These are phyloP conservation scores for Natator depressus DNA, from an alignment of 2,113 vertebrate species.

Conservation along the genomic window DNA sequence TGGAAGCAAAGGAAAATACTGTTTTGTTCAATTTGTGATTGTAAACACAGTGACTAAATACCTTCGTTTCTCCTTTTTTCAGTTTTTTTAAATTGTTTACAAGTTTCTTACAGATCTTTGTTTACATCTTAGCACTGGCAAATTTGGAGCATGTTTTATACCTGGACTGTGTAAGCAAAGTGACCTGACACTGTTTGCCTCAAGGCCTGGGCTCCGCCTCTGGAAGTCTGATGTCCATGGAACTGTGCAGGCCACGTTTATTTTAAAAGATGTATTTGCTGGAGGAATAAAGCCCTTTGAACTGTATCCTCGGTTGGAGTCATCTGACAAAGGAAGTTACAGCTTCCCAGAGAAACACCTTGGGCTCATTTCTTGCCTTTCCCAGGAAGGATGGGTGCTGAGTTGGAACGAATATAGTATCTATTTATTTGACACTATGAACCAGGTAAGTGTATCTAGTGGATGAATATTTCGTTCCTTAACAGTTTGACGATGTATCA, in stretches of 20 bases:
- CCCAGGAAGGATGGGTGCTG: conserved; percentile 91
- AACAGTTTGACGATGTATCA: not conserved
- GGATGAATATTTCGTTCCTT: not conserved
- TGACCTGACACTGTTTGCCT: conserved; percentile 89
- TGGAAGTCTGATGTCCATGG: conserved; percentile 92
- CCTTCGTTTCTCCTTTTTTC: not conserved
- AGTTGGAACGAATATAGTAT: conserved; percentile 98
- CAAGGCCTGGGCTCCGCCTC: conserved; percentile 92
- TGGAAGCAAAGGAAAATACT: not conserved
- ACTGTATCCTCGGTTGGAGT: conserved; percentile 87
- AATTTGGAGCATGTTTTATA: conserved; percentile 95
- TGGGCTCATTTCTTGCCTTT: conserved; percentile 90
- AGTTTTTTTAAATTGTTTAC: not conserved
- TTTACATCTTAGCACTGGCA: conserved; percentile 86
- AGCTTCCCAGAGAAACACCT: conserved; percentile 86
- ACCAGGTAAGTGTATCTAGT: conserved; percentile 79
- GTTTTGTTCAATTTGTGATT: not conserved
- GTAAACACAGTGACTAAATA: not conserved
- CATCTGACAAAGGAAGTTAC: conserved; percentile 73
- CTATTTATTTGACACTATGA: conserved; percentile 90
- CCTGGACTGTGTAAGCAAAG: conserved; percentile 96
- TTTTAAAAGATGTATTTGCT: conserved; percentile 89
- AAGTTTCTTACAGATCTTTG: not conserved
- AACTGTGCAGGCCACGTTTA: conserved; percentile 90
- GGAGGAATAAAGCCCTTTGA: conserved; percentile 88